Percentiles rank a stretch among this genome's conserved stretches.
These are phyloP conservation scores for Drosophila mercatorum DNA, from an alignment of 2,888 invertebrate species.

Conservation along the genomic window DNA sequence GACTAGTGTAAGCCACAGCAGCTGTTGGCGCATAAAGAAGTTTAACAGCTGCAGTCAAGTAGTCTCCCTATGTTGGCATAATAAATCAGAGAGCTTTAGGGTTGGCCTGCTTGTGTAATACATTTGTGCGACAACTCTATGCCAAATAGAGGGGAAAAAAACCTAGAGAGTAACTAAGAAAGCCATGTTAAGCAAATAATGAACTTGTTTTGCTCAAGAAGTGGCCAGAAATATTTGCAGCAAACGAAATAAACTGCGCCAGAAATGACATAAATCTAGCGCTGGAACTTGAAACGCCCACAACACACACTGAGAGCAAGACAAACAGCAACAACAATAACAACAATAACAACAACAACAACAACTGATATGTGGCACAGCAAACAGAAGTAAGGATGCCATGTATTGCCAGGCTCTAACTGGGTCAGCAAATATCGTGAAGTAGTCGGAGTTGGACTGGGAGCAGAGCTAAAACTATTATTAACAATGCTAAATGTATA, in stretches of 20 bases:
- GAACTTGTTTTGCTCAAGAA: slow-evolving; percentile 48
- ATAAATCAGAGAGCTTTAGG: slow-evolving; percentile 34
- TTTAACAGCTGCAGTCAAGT: neutral
- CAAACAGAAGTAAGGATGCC: slow-evolving; percentile 59
- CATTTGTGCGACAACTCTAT: slow-evolving; percentile 54
- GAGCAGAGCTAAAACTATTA: neutral
- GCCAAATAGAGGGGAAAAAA: neutral
- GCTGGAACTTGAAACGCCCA: slow-evolving; percentile 60
- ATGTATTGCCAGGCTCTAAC: slow-evolving; percentile 34
- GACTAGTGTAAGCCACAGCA: neutral
- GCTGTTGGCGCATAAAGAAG: neutral
- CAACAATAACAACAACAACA: slow-evolving; percentile 11
- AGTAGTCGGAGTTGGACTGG: neutral
- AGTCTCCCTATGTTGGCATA: neutral
- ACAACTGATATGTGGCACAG: slow-evolving; percentile 48
- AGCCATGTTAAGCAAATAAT: slow-evolving; percentile 70
- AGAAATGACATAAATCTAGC: slow-evolving; percentile 68
- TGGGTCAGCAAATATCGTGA: slow-evolving; percentile 43
- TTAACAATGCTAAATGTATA: slow-evolving; percentile 9
- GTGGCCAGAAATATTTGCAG: slow-evolving; percentile 25
- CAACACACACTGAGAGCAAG: slow-evolving; percentile 20
- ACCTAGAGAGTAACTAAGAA: slow-evolving; percentile 24
- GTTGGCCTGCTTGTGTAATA: slow-evolving; percentile 14
- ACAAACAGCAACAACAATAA: slow-evolving; percentile 18
- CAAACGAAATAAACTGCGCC: slow-evolving; percentile 53